Conservation (phyloP, 2,888 invertebrate species). For the Habrosyne pyritoides region DNA sequence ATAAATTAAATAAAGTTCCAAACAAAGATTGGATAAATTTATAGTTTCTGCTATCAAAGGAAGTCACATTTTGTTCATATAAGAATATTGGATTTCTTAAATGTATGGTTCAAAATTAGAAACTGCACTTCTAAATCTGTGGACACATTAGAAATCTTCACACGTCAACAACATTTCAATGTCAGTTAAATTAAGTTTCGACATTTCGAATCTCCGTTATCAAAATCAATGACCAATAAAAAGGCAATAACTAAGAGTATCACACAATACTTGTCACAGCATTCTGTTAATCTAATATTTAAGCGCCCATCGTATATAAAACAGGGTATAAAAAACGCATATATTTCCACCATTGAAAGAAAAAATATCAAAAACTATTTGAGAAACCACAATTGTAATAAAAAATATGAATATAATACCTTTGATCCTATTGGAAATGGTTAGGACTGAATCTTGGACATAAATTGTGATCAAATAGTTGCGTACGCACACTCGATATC, state of each 20-base stretch:
- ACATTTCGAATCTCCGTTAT: neutral
- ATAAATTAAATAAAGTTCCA: no score
- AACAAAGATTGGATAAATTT: no score
- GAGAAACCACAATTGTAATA: slow-evolving; percentile 29
- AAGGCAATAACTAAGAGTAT: neutral
- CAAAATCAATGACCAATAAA: neutral
- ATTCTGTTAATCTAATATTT: slow-evolving; percentile 1
- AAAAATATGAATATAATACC: slow-evolving; percentile 49
- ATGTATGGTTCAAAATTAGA: neutral
- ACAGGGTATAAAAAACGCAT: neutral
- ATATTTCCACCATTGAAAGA: neutral
- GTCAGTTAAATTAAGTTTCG: neutral
- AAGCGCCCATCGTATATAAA: slow-evolving; percentile 5
- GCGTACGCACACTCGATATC: slow-evolving; percentile 44
- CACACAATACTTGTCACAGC: neutral
- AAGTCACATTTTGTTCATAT: no score
- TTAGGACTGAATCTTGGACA: slow-evolving; percentile 45
- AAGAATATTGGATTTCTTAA: neutral
- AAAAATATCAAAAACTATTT: slow-evolving; percentile 16
- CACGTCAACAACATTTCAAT: neutral
- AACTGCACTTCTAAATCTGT: neutral
- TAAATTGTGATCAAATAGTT: slow-evolving; percentile 59
- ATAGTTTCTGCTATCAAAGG: no score
- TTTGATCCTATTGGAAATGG: slow-evolving; percentile 53
- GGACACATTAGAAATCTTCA: neutral